Evolutionary conservation across 2,888 invertebrate species (phyloP), one percentile per base, ranked within the genome.

Genomic region (Mesodorylaimus sp.): DNA sequence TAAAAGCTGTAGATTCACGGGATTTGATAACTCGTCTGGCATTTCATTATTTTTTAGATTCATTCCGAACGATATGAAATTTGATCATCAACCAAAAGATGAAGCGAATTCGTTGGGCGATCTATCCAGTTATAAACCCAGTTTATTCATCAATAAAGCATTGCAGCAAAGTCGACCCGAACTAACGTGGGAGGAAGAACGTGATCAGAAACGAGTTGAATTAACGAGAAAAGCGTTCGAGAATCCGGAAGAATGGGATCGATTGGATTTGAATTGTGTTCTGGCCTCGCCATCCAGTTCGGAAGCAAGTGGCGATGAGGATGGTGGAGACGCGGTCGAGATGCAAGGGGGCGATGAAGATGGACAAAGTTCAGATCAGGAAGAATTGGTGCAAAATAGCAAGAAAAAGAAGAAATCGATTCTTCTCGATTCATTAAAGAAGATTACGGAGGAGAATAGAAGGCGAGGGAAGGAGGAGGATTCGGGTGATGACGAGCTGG

Each of bases 91-190:
- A n/a, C 25, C n/a, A 3, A 25, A 42, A 25, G 50, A 52, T 25
- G 5, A 16, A 36, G 43, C 32, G 23, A 2, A 2, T 23, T 39
- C 23, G 3, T 24, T 28, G 41, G 36, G 36, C 16, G 58, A 57
- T 26, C 21, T 58, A 23, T 53, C 56, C 19, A 59, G 61, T 19
- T 72, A 71, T 57, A 63, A 66, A 55, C 69, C 72, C 1, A 60
- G 61, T 19, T 55, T 58, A 32, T 69, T 69, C 54, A 55, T 59
- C 5, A 66, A 61, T 29, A 57, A 84, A 0, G 91, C 93, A 0
- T 69, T 95, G 50, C 85, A 87, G 64, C 87, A 88, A 68, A 83
- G 82, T 0, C 86, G 85, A 70, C 89, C 74, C 16, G 78, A 84
- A 57, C 72, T 91, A 27, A 91, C 89, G 0, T 95, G 95, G 95